Conservation (phyloP, 2,113 vertebrate genomes). For the Poeciliopsis occidentalis region DNA sequence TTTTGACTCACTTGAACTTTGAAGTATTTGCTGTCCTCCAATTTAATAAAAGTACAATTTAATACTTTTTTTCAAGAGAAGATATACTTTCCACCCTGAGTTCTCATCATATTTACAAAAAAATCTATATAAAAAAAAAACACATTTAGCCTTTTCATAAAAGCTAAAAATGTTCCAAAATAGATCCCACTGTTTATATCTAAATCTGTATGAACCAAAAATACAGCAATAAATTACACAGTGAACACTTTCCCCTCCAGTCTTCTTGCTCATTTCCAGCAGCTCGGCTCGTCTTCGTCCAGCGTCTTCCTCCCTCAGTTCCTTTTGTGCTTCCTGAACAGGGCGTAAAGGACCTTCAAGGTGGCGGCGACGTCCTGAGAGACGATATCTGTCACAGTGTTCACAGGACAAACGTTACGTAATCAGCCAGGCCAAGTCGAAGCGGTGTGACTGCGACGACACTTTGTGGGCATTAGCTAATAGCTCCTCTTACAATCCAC, state of each 20-base stretch:
- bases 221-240: neutral
- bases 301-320: constrained; percentile 57
- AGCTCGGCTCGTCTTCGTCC: neutral
- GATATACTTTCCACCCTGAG: neutral
- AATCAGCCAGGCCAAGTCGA: constrained; percentile 26
- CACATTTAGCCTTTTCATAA: neutral
- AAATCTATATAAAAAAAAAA: neutral
- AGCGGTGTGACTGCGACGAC: constrained; percentile 17
- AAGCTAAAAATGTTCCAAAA: neutral
- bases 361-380: constrained; percentile 82
- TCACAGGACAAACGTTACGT: constrained; percentile 36
- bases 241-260: neutral
- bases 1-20: constrained; percentile 1
- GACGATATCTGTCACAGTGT: constrained; percentile 84
- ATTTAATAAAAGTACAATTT: neutral
- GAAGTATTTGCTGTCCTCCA: neutral
- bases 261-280: neutral
- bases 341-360: constrained; percentile 84
- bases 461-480: constrained; percentile 47
- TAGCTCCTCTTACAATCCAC: constrained; percentile 20
- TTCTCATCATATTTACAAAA: neutral
- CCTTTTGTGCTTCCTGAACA: constrained; percentile 85
- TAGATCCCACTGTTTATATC: neutral
- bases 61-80: too few relatives aligned
- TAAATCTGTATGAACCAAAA: neutral